Percentiles rank a stretch among this genome's conserved stretches.
These are phyloP conservation scores for Chondrosia reniformis DNA, from an alignment of 37 sponge, comb jelly and placozoan genomes.

Conservation along the genomic window DNA sequence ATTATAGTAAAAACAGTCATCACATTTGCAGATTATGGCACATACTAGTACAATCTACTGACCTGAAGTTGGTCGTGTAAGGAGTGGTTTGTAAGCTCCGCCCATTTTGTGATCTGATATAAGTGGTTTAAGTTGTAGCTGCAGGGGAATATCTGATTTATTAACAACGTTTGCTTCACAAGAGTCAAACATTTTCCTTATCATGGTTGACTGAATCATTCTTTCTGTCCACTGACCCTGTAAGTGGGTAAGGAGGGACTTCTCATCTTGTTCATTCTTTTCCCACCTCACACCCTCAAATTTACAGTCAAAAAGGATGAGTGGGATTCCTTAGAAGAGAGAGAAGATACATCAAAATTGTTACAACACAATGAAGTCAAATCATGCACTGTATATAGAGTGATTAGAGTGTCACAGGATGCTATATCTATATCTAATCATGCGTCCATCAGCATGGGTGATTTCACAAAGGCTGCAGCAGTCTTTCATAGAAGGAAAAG, in stretches of 20 bases:
- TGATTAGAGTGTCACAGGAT: no score
- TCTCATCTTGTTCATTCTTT: conserved; percentile 1
- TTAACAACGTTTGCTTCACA: not conserved
- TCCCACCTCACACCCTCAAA: conserved; percentile 84
- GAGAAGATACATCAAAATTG: no score
- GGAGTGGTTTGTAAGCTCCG: conserved; percentile 47
- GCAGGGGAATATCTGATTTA: not conserved
- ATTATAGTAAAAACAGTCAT: no score
- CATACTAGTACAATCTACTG: not conserved
- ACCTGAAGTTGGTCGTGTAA: conserved; percentile 48
- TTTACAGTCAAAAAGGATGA: conserved; percentile 15
- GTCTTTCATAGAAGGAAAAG: no score
- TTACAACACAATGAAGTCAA: no score
- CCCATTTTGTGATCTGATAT: conserved; percentile 39
- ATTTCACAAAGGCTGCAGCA: no score
- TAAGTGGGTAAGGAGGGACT: not conserved
- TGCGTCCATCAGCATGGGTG: no score
- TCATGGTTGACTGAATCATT: conserved; percentile 3
- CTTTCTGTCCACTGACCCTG: not conserved
- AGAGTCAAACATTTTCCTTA: conserved; percentile 28
- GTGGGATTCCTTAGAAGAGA: not conserved
- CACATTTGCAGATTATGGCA: not conserved
- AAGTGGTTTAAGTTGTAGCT: not conserved
- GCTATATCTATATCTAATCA: no score
- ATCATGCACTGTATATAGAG: no score